A percentile compares a stretch with the other conserved stretches of the same genome.
Conservation (phyloP, 2,797 vertebrate genomes). For the Poeciliopsis presidionis region DNA sequence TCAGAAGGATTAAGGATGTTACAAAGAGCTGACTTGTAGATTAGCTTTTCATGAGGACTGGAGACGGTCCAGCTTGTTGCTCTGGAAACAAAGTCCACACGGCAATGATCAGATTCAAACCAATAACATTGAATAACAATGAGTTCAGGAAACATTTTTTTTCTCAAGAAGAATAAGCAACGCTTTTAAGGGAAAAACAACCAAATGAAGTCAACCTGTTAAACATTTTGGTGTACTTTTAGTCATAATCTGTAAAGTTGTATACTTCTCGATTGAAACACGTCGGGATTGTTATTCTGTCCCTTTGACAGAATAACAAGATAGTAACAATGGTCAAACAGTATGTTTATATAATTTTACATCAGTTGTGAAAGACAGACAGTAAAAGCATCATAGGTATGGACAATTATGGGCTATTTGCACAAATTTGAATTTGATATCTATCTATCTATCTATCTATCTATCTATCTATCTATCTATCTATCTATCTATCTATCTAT, state of each 20-base stretch:
- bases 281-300: not conserved
- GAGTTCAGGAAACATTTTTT: not conserved
- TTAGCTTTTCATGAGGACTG: not conserved
- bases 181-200: not conserved
- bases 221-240: constrained; percentile 7
- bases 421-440: constrained; percentile 1
- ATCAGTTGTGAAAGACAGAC: not conserved
- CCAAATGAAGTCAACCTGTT: not conserved
- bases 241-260: constrained; percentile 9
- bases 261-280: not conserved
- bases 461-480: too few species aligned
- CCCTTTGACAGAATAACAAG: constrained; percentile 34
- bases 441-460: too few species aligned
- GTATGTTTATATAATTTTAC: not conserved
- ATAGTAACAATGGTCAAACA: constrained; percentile 35
- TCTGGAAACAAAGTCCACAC: constrained; percentile 11
- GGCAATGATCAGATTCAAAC: constrained; percentile 2
- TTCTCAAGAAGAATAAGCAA: not conserved
- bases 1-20: not conserved
- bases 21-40: not conserved
- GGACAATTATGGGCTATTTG: constrained; percentile 15
- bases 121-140: not conserved
- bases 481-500: too few species aligned
- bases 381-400: not conserved
- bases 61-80: not conserved